phyloP scores from a whole-genome alignment of 1,140 invertebrate species.

The Ditylenchus dipsaci region DNA sequence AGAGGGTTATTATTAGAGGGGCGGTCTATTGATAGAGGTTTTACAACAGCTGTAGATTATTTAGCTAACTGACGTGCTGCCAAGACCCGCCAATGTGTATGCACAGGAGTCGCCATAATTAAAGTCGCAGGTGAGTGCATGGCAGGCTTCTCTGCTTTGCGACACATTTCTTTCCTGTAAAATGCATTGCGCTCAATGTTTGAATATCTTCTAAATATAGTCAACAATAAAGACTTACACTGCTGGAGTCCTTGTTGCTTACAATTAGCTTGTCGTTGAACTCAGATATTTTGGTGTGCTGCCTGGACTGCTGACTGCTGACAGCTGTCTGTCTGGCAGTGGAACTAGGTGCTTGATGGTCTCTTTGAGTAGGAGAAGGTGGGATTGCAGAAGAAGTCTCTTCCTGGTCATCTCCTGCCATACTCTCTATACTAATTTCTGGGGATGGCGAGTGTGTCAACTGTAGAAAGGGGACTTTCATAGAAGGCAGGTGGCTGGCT shows the following conservation, averaged over 20 bases:
- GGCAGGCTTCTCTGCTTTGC: slow-evolving; percentile 14
- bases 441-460: background rate
- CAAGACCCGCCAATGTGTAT: slow-evolving; percentile 19
- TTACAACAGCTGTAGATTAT: too few species aligned
- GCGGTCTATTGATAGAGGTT: too few species aligned
- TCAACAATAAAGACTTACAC: too few species aligned
- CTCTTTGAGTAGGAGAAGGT: too few species aligned
- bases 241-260: background rate
- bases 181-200: too few species aligned
- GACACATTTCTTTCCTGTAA: background rate
- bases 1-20: too few species aligned
- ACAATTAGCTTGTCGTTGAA: background rate
- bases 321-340: background rate
- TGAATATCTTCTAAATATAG: too few species aligned
- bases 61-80: slow-evolving; percentile 26
- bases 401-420: too few species aligned
- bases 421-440: too few species aligned
- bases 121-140: slow-evolving; percentile 30
- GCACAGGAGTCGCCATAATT: slow-evolving; percentile 33
- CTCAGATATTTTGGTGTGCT: background rate
- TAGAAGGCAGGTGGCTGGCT: background rate
- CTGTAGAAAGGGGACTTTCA: background rate
- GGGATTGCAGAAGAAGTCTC: too few species aligned
- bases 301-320: background rate
- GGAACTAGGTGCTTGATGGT: too few species aligned